Evolutionary conservation across 92 coral and sea anemone genomes (phyloP).

Genomic region (Bergia puertoricense): DNA sequence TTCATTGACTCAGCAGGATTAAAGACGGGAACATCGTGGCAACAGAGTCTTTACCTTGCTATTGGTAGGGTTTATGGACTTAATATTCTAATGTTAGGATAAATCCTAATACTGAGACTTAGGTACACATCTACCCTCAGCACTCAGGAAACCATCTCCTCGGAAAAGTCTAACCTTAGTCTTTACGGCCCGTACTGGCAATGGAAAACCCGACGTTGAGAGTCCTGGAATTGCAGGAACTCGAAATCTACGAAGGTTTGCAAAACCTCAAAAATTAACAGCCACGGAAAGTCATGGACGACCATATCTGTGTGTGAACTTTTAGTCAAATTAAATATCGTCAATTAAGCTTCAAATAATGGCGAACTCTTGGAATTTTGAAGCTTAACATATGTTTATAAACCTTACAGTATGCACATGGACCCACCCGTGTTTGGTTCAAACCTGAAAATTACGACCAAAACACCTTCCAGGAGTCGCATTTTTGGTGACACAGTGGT

Average conservation of each 20-base stretch:
- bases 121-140: not conserved
- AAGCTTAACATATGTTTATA: too few species aligned
- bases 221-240: not conserved
- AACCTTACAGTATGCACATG: too few species aligned
- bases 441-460: too few species aligned
- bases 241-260: not conserved
- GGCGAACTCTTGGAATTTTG: too few species aligned
- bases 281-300: not conserved
- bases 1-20: conserved; percentile 90
- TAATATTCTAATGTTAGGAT: too few species aligned
- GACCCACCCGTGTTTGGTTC: too few species aligned
- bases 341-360: not conserved
- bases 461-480: too few species aligned
- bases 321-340: too few species aligned
- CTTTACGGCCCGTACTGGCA: too few species aligned
- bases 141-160: too few species aligned
- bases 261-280: not conserved
- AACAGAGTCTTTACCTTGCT: conserved; percentile 83
- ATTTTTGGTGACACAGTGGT: too few species aligned
- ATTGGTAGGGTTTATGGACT: conserved; percentile 56
- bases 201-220: not conserved
- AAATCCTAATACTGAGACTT: not conserved
- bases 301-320: not conserved
- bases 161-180: too few species aligned
- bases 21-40: conserved; percentile 91